phyloP scores from a whole-genome alignment of 2,113 vertebrate genomes.

The Telmatochromis sp. region DNA sequence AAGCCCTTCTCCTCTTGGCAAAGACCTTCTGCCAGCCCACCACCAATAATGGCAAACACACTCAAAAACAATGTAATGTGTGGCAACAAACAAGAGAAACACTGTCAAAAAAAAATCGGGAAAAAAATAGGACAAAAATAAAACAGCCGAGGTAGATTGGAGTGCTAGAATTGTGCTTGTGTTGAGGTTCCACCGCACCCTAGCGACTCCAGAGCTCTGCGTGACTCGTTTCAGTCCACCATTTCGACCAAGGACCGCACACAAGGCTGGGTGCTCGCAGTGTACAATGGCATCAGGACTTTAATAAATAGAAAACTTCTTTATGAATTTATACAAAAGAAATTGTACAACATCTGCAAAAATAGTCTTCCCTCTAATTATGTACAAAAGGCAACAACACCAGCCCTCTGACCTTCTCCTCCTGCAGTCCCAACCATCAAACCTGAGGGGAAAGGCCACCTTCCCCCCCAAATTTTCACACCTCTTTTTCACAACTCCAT shows the following conservation, averaged over 20 bases:
- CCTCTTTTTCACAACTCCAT: conserved; percentile 87
- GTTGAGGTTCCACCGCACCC: conserved; percentile 78
- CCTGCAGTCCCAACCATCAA: conserved; percentile 68
- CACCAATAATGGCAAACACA: conserved; percentile 3
- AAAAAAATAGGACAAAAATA: background rate
- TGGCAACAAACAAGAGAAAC: background rate
- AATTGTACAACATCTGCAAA: conserved; percentile 51
- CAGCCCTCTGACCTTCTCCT: conserved; percentile 51
- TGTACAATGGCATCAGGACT: conserved; percentile 55
- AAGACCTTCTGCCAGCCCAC: background rate
- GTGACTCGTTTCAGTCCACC: conserved; percentile 73
- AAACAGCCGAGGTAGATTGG: conserved; percentile 27
- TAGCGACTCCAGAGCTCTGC: conserved; percentile 68
- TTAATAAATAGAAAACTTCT: conserved; percentile 49
- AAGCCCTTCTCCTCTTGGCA: background rate
- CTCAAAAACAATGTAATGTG: background rate
- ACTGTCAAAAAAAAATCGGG: background rate
- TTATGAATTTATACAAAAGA: conserved; percentile 68
- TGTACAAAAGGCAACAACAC: conserved; percentile 71
- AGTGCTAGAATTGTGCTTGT: conserved; percentile 78
- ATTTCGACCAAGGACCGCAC: conserved; percentile 51
- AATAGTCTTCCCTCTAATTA: conserved; percentile 61
- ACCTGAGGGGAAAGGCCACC: conserved; percentile 83
- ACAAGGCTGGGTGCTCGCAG: conserved; percentile 61
- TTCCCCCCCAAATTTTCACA: conserved; percentile 66